Percentiles rank a stretch among this genome's conserved stretches.
Evolutionary conservation across 2,113 vertebrate species (phyloP).

Genomic region (Neotragus moschatus): DNA sequence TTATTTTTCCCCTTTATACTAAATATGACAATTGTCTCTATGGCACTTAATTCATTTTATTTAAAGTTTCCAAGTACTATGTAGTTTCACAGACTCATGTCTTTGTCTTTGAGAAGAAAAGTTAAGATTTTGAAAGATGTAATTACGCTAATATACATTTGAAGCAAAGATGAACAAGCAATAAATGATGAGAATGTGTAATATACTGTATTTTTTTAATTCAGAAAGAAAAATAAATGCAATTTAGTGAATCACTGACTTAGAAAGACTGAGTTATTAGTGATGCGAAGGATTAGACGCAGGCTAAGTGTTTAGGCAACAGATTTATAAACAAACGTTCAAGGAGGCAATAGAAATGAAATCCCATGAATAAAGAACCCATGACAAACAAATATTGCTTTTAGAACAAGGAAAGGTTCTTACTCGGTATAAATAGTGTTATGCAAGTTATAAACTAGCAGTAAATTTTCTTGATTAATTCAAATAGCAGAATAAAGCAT

Average conservation of each 20-base stretch:
- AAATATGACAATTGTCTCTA: neutral
- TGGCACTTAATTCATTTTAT: neutral
- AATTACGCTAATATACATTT: neutral
- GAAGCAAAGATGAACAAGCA: neutral
- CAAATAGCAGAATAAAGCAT: neutral
- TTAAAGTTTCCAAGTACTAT: neutral
- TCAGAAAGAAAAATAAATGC: neutral
- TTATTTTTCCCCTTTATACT: neutral
- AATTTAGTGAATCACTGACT: slow-evolving; percentile 45
- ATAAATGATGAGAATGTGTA: neutral
- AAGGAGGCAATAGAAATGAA: neutral
- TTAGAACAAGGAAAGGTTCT: neutral
- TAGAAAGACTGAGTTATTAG: slow-evolving; percentile 35
- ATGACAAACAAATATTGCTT: neutral
- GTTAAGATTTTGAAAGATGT: slow-evolving; percentile 12
- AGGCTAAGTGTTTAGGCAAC: neutral
- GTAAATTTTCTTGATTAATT: neutral
- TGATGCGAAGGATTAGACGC: neutral
- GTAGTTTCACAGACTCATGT: neutral
- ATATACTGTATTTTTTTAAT: neutral
- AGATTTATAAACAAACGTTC: slow-evolving; percentile 8
- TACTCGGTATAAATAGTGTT: neutral
- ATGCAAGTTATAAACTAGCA: neutral
- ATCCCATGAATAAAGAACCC: slow-evolving; percentile 17
- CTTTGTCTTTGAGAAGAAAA: neutral